Conservation (phyloP, 2,113 vertebrate genomes). For the Pteropus alecto region DNA sequence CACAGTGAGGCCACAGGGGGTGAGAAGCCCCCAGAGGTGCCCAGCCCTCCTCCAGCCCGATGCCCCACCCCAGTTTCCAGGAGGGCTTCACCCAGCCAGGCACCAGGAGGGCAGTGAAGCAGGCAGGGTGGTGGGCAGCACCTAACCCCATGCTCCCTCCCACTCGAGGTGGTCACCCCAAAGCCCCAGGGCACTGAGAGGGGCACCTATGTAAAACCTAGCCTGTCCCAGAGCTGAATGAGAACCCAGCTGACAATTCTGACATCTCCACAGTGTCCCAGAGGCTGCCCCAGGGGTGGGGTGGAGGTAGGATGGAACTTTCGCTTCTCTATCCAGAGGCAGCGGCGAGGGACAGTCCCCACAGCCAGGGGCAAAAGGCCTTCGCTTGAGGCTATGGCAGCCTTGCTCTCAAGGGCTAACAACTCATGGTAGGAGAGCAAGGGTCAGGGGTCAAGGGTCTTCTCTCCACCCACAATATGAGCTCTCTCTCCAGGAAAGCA, state of each 20-base stretch:
- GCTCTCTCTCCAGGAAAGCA: neutral
- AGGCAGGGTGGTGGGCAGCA: slow-evolving; percentile 76
- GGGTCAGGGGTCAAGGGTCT: neutral
- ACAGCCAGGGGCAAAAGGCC: neutral
- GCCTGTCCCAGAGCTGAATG: neutral
- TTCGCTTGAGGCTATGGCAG: neutral
- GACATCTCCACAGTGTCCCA: neutral
- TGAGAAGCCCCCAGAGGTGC: slow-evolving; percentile 67
- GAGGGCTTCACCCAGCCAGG: slow-evolving; percentile 37
- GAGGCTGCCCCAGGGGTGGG: neutral
- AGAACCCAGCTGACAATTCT: neutral
- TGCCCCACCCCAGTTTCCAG: slow-evolving; percentile 28
- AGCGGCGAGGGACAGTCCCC: neutral
- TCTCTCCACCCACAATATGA: neutral
- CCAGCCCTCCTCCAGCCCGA: slow-evolving; percentile 30
- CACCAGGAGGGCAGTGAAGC: slow-evolving; percentile 77
- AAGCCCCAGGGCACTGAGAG: slow-evolving; percentile 5
- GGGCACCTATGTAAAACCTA: neutral
- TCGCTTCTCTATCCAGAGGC: neutral
- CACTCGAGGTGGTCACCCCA: neutral
- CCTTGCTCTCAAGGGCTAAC: neutral
- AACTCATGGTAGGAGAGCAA: neutral
- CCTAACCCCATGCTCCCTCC: neutral
- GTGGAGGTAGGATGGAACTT: neutral
- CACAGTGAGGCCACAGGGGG: slow-evolving; percentile 26